Conservation (phyloP, 2,113 vertebrate species). For the Actenoides hombroni region DNA sequence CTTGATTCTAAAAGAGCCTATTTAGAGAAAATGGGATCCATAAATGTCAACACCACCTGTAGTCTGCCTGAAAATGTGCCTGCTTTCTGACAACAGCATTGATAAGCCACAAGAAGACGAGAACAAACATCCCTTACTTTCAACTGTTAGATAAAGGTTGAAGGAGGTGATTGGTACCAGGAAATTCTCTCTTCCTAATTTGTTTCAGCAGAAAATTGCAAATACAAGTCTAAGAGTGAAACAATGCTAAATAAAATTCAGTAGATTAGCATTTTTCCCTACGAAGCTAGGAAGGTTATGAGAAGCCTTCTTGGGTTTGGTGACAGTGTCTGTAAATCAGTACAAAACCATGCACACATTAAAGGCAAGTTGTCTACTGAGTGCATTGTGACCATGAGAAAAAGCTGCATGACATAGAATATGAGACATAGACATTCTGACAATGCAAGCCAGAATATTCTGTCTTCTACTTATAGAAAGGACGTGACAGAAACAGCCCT, state of each 20-base stretch:
- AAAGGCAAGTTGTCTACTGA: background rate
- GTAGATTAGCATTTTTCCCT: background rate
- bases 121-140: constrained; percentile 58
- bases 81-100: constrained; percentile 70
- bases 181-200: constrained; percentile 31
- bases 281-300: background rate
- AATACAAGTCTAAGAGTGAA: background rate
- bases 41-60: constrained; percentile 74
- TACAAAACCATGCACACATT: background rate
- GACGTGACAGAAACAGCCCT: background rate
- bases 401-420: background rate
- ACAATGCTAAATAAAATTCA: background rate
- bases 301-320: background rate
- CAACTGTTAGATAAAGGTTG: constrained; percentile 42
- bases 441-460: background rate
- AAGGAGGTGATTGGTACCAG: background rate
- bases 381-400: background rate
- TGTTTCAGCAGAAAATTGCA: constrained; percentile 32
- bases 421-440: background rate
- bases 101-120: constrained; percentile 65
- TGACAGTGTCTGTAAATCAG: background rate
- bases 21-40: constrained; percentile 76
- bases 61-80: constrained; percentile 56
- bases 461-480: background rate
- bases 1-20: constrained; percentile 67